Evolutionary conservation across 2,888 invertebrate genomes (phyloP), one percentile per base, ranked within the genome.

Genomic region (Diploptera punctata): DNA sequence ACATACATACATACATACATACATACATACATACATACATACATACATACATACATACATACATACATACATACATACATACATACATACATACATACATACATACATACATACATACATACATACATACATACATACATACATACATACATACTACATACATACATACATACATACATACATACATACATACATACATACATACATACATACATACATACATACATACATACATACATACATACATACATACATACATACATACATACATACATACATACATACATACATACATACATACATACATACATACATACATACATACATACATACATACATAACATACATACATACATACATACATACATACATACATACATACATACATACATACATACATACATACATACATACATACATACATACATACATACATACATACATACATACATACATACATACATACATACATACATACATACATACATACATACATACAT

Each of bases 101-200:
- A 52, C 24, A 52, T 52, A 52, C 24, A 52, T 52, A 52, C 54
- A 52, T 52, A 52, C 24, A 52, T 52, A 52, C 24, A 19, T 52
- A 52, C 24, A 52, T 52, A 52, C 24, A 52, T 52, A 52, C 24
- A 52, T 52, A 52, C 24, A 52, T 52, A 52, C 24, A 52, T 52
- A 52, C 24, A n/a, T n/a, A n/a, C n/a, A n/a, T n/a, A n/a, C n/a
- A n/a, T n/a, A n/a, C n/a, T n/a, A n/a, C n/a, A n/a, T n/a, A n/a
- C 49, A 49, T 49, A 49, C 49, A 49, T 49, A 49, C 49, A 49
- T 49, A 18, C 49, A 49, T 49, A n/a, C 49, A 49, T 49, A 49
- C 49, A 52, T 52, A 52, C 24, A 52, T 52, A 52, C 24, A 52
- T 52, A 52, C 24, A 38, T 38, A 38, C 38, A 38, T 38, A 38